Conservation (phyloP, 2,888 invertebrate genomes). For the Isotomurus palustris region DNA sequence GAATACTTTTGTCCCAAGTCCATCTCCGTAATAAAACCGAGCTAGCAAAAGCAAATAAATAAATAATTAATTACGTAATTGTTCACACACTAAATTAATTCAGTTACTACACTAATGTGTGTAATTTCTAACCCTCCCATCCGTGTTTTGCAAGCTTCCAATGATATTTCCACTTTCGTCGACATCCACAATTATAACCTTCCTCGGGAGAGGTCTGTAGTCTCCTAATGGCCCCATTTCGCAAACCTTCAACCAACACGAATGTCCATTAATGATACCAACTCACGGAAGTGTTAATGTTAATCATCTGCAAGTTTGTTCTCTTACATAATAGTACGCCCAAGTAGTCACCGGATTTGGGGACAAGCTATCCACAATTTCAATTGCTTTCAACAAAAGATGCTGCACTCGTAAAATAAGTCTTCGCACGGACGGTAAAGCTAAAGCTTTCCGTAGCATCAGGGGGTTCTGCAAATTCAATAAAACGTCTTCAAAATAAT, state of each 20-base stretch:
- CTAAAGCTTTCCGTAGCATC: background rate
- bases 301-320: background rate
- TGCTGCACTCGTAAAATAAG: slow-evolving; percentile 4
- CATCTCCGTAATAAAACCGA: slow-evolving; percentile 27
- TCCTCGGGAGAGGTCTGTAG: slow-evolving; percentile 50
- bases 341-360: slow-evolving; percentile 63
- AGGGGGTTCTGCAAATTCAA: background rate
- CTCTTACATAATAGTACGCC: slow-evolving; percentile 59
- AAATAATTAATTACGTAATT: background rate
- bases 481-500: background rate
- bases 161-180: slow-evolving; percentile 69
- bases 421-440: slow-evolving; percentile 11
- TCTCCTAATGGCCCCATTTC: slow-evolving; percentile 26
- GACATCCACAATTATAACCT: slow-evolving; percentile 61
- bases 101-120: background rate
- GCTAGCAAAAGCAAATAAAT: slow-evolving; percentile 14
- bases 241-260: slow-evolving; percentile 12
- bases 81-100: background rate
- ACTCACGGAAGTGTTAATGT: background rate
- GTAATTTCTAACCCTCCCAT: slow-evolving; percentile 53
- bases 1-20: slow-evolving; percentile 28
- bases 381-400: slow-evolving; percentile 49
- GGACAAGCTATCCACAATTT: slow-evolving; percentile 59
- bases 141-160: slow-evolving; percentile 62
- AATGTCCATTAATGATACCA: background rate